Evolutionary conservation across 2,113 vertebrate genomes (phyloP).

Genomic region (Poeciliopsis prolifica): DNA sequence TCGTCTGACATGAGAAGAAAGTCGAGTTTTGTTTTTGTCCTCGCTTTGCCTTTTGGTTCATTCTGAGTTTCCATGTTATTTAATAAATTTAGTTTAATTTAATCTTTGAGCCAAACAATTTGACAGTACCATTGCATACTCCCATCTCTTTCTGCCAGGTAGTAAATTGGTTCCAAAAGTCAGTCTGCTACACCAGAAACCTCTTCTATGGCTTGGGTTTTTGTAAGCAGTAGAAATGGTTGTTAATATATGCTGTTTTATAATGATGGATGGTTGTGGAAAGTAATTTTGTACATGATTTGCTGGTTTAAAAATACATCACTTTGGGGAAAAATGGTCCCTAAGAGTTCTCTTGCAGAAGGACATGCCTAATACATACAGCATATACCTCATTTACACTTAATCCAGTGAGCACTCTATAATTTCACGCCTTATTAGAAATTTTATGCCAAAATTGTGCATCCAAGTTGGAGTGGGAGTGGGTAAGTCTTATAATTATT

Average conservation of each 20-base stretch:
- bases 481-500: neutral
- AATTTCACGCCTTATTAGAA: neutral
- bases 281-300: conserved; percentile 18
- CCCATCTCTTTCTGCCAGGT: neutral
- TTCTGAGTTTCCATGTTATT: neutral
- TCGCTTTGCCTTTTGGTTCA: neutral
- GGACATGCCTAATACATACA: neutral
- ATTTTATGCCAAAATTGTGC: neutral
- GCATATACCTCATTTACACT: neutral
- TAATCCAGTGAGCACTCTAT: neutral
- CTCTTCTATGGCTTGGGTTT: conserved; percentile 2
- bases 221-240: conserved; percentile 23
- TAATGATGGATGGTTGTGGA: conserved; percentile 22
- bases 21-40: conserved; percentile 20
- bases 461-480: no score
- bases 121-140: neutral
- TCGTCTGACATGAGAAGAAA: conserved; percentile 19
- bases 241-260: conserved; percentile 19
- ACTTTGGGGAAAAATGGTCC: conserved; percentile 5
- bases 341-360: neutral
- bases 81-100: neutral
- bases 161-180: conserved; percentile 14
- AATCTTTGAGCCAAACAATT: neutral
- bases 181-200: conserved; percentile 19
- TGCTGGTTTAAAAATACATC: conserved; percentile 8